Conservation (phyloP, 2,113 vertebrate genomes). For the Hypomesus transpacificus region DNA sequence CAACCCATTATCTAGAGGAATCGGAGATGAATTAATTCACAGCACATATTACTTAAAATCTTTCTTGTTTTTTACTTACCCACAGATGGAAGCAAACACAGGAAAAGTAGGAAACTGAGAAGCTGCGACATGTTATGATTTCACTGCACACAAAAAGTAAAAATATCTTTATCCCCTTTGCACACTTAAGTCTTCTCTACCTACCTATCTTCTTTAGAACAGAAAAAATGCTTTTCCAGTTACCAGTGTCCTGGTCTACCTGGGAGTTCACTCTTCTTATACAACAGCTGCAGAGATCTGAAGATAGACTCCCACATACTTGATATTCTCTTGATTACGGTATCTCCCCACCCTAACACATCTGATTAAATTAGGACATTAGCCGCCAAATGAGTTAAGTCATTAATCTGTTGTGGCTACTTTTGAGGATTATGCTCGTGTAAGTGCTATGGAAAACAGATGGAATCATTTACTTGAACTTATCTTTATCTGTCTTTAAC, state of each 20-base stretch:
- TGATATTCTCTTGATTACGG: constrained; percentile 24
- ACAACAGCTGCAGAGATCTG: constrained; percentile 16
- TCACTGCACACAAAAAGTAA: not conserved
- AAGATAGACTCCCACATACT: constrained; percentile 18
- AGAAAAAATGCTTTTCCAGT: not conserved
- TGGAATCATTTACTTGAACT: not conserved
- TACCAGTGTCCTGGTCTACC: not conserved
- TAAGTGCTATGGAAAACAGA: not conserved
- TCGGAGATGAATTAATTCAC: too few relatives aligned
- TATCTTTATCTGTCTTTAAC: not conserved
- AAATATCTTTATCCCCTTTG: constrained; percentile 2
- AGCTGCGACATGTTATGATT: constrained; percentile 43
- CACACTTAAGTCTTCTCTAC: not conserved
- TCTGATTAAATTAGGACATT: constrained; percentile 46
- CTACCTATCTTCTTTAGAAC: not conserved
- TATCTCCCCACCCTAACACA: constrained; percentile 37
- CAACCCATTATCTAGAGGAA: too few relatives aligned
- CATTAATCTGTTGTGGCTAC: not conserved
- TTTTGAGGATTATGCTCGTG: not conserved
- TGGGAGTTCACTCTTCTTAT: not conserved
- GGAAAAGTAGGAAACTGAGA: constrained; percentile 40
- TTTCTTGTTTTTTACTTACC: constrained; percentile 49
- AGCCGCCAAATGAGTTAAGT: constrained; percentile 9
- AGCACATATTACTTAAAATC: not conserved
- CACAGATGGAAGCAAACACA: constrained; percentile 50